Evolutionary conservation across 2,888 invertebrate species (phyloP).

Genomic region (Baronia brevicornis): DNA sequence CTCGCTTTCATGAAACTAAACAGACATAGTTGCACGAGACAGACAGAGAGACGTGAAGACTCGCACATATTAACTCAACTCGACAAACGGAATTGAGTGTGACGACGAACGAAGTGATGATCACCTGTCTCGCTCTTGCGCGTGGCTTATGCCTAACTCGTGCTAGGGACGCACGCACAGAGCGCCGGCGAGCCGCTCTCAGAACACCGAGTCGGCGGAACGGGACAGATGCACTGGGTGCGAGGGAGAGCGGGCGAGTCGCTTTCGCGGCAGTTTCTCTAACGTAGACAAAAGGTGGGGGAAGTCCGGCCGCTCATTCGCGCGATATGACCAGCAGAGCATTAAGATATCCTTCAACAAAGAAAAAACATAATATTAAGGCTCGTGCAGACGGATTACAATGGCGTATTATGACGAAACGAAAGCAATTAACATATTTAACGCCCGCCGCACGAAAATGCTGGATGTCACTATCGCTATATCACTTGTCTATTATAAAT

Average conservation of each 20-base stretch:
- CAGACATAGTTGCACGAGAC: neutral
- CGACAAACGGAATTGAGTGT: too few relatives aligned
- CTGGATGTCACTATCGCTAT: too few relatives aligned
- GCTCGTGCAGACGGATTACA: too few relatives aligned
- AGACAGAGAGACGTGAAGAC: too few relatives aligned
- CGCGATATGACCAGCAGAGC: constrained; percentile 95
- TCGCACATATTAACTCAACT: too few relatives aligned
- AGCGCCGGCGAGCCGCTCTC: constrained; percentile 29
- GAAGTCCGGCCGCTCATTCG: constrained; percentile 93
- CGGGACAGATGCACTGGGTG: constrained; percentile 97
- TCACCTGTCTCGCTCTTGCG: neutral
- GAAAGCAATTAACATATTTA: too few relatives aligned
- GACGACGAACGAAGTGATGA: too few relatives aligned
- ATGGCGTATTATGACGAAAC: neutral
- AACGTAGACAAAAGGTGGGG: constrained; percentile 87
- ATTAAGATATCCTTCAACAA: constrained; percentile 90
- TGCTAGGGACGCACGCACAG: constrained; percentile 25
- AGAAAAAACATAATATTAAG: constrained; percentile 13
- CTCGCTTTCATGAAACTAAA: neutral
- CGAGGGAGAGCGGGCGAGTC: constrained; percentile 96
- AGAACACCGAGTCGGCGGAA: constrained; percentile 97
- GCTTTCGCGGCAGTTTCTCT: constrained; percentile 95
- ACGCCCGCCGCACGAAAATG: too few relatives aligned
- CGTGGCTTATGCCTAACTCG: neutral
- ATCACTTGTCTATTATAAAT: too few relatives aligned